Evolutionary conservation across 2,888 invertebrate genomes (phyloP), one percentile per base, ranked within the genome.

Genomic region (Stenodera caucasica): DNA sequence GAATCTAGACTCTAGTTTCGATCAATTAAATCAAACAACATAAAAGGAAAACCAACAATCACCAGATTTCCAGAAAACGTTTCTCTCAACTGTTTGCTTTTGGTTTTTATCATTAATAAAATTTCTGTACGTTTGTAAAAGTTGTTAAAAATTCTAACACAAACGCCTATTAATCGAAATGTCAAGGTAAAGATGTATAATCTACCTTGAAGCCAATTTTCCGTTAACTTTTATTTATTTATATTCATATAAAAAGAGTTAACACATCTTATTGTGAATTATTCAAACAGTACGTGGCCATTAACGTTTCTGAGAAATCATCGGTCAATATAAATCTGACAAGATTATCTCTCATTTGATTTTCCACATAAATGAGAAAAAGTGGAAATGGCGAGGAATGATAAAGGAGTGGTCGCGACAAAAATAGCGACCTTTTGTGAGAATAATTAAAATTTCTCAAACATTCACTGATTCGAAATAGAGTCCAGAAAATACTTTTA

Each of bases 181-280:
- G 45, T 45, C 45, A 45, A 45, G 45, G 45, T 45, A 45, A 45
- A 45, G 45, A 45, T 45, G 45, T 45, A n/a, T n/a, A n/a, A 40
- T 40, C 18, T 40, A 45, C 45, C 45, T 45, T 12, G 21, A 18
- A 45, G 45, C 45, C 3, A 45, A 45, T 45, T 45, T 21, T 45
- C 45, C 45, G 45, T 45, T 45, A 45, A 21, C 21, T 45, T 40
- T 40, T 5, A 37, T 7, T 14, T n/a, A 40, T 18, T 40, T 40
- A 15, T 21, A 45, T 21, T 45, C 6, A 3, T 5, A 26, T 26
- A 26, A 3, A 26, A 3, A 3, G 26, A 26, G 26, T 6, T 5
- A 26, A 5, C 6, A 5, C 6, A 26, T 6, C 6, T 26, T 26
- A 6, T 26, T 26, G 26, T 26, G 26, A 26, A 26, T 26, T 26